These are phyloP conservation scores for Anthopleura xanthogrammica DNA, from an alignment of 92 coral and sea anemone genomes.

Conservation along the genomic window DNA sequence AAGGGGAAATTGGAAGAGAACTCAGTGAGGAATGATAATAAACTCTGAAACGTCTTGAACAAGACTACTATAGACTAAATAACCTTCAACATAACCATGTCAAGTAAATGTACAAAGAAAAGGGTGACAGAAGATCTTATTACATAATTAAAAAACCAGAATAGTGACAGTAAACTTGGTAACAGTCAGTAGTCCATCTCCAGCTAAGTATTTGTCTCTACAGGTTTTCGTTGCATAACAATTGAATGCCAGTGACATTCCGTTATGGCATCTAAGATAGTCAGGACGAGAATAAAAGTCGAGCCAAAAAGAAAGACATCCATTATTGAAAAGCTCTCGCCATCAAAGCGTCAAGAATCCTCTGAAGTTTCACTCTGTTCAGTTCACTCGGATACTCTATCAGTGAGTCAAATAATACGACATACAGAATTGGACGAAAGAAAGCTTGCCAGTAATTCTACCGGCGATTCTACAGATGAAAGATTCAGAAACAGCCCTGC, in stretches of 20 bases:
- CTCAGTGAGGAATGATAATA: too few species aligned
- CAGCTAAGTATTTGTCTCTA: neutral
- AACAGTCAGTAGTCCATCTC: neutral
- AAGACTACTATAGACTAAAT: neutral
- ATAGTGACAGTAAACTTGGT: neutral
- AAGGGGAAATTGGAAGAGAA: too few species aligned
- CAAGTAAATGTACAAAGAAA: constrained; percentile 5
- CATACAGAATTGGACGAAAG: neutral
- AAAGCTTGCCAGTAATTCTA: neutral
- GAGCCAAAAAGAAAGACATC: constrained; percentile 14
- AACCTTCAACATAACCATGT: neutral
- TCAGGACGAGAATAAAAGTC: neutral
- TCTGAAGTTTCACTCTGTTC: neutral
- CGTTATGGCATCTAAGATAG: constrained; percentile 5
- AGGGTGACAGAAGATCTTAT: constrained; percentile 16
- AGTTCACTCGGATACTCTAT: neutral
- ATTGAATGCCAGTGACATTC: neutral
- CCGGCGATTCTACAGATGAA: neutral
- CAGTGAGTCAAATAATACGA: neutral
- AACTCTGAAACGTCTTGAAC: neutral
- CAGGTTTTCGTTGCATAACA: neutral
- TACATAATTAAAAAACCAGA: constrained; percentile 26
- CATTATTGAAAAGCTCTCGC: neutral
- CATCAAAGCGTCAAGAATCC: neutral
- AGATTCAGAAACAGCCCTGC: neutral